Base-by-base conservation (phyloP, 2,888 invertebrate genomes). In the Pandemis corylana region DNA sequence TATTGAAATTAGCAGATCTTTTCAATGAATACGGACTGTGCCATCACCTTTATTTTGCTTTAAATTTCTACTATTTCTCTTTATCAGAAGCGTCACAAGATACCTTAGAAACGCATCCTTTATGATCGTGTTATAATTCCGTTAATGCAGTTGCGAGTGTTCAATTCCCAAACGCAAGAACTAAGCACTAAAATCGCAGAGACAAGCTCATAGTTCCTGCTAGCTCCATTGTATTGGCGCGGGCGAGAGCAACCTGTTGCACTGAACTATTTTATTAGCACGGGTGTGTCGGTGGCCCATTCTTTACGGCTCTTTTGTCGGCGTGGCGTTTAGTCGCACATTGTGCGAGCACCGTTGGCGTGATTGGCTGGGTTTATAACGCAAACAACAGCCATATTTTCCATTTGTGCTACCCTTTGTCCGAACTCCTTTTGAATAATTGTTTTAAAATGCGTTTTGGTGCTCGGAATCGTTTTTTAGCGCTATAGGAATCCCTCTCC, bases 291-390 rank as follows among this genome's bases (percentile, higher is more conserved):
- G 92, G 89, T 88, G 91, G 89, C 83, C 92, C 91, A 93, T 94
- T 94, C 94, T 94, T 94, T 93, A 94, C 90, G 87, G 89, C 87
- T 88, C 92, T 91, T 92, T 93, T 93, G 93, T 93, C 89, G 89
- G 87, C 85, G 86, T 86, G 86, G 86, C 90, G 92, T 90, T 91
- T 92, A 91, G 91, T 90, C 89, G 85, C 89, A 87, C 86, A 85
- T 86, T 87, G 88, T 89, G 87, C 88, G 80, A 83, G 84, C 86
- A 81, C 83, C 77, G 77, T 78, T 85, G 82, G 82, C 83, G 87
- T 89, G 92, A 93, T 93, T 93, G 93, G 93, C 87, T 84, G 83
- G 88, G 88, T 88, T 89, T 90, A 87, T 89, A 89, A 87, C 86
- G 86, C 88, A 90, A 90, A 90, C 88, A 88, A 80, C 81, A 83